A percentile compares a stretch with the other conserved stretches of the same genome.
phyloP scores from a whole-genome alignment of 2,888 invertebrate genomes.

The Latheticus oryzae region DNA sequence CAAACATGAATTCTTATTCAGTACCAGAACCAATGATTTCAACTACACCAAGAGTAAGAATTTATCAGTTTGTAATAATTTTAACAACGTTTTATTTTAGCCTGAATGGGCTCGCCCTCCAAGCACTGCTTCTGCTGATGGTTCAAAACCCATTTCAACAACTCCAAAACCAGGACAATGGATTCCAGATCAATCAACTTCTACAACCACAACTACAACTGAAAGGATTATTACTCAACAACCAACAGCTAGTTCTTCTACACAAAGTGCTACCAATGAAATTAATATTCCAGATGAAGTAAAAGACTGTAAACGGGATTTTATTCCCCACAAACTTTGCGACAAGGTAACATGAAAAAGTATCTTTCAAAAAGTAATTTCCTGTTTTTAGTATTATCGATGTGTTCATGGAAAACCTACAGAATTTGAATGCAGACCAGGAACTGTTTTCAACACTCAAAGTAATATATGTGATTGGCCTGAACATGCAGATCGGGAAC shows the following conservation, averaged over 20 bases:
- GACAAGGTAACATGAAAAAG: constrained; percentile 65
- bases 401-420: constrained; percentile 83
- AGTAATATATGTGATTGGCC: constrained; percentile 86
- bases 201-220: constrained; percentile 46
- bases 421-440: constrained; percentile 78
- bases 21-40: constrained; percentile 76
- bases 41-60: constrained; percentile 76
- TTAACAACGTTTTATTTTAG: constrained; percentile 61
- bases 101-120: constrained; percentile 87
- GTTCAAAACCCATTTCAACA: constrained; percentile 51
- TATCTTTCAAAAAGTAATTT: constrained; percentile 31
- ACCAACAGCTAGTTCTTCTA: constrained; percentile 33
- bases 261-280: constrained; percentile 44
- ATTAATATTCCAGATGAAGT: constrained; percentile 45
- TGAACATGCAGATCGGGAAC: constrained; percentile 74
- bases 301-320: constrained; percentile 70
- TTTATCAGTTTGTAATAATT: not conserved
- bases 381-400: constrained; percentile 80
- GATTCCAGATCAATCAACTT: constrained; percentile 48
- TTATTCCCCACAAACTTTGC: constrained; percentile 71
- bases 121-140: constrained; percentile 70
- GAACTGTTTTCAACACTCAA: constrained; percentile 79
- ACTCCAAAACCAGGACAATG: constrained; percentile 57
- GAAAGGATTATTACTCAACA: constrained; percentile 33
- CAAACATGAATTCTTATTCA: constrained; percentile 76